A percentile compares a stretch with the other conserved stretches of the same genome.
Evolutionary conservation across 2,888 invertebrate species (phyloP).

Genomic region (Kryphioiulus occultus): DNA sequence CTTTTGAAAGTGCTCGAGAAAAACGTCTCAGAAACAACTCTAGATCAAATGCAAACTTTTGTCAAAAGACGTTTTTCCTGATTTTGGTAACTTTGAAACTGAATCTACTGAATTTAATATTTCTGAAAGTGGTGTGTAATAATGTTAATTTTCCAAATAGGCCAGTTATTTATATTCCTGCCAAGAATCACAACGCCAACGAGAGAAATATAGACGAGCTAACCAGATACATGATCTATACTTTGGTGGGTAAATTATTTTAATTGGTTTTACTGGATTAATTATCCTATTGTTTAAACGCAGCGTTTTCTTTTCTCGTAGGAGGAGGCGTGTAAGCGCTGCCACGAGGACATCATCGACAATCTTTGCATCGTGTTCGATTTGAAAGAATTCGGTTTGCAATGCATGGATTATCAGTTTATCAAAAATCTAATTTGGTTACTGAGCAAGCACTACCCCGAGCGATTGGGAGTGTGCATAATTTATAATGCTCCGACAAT

Average conservation of each 20-base stretch:
- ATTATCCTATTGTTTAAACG: not conserved
- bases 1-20: too few species aligned
- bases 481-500: conserved; percentile 77
- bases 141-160: conserved; percentile 60
- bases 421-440: conserved; percentile 81
- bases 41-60: too few species aligned
- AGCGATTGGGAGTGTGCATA: conserved; percentile 77
- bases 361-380: conserved; percentile 83
- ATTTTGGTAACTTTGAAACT: too few species aligned
- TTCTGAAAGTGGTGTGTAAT: too few species aligned
- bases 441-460: conserved; percentile 78
- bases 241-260: conserved; percentile 67
- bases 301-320: conserved; percentile 58
- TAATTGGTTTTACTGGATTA: not conserved
- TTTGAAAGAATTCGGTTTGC: conserved; percentile 74
- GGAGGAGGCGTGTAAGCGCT: conserved; percentile 79
- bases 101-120: too few species aligned
- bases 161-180: conserved; percentile 80
- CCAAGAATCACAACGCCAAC: conserved; percentile 74
- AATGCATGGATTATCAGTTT: conserved; percentile 82
- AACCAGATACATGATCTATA: conserved; percentile 79
- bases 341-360: conserved; percentile 80
- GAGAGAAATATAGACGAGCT: conserved; percentile 78
- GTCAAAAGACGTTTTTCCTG: too few species aligned
- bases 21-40: too few species aligned